phyloP scores from a whole-genome alignment of 2,797 vertebrate species.

The Eulemur rubriventer region DNA sequence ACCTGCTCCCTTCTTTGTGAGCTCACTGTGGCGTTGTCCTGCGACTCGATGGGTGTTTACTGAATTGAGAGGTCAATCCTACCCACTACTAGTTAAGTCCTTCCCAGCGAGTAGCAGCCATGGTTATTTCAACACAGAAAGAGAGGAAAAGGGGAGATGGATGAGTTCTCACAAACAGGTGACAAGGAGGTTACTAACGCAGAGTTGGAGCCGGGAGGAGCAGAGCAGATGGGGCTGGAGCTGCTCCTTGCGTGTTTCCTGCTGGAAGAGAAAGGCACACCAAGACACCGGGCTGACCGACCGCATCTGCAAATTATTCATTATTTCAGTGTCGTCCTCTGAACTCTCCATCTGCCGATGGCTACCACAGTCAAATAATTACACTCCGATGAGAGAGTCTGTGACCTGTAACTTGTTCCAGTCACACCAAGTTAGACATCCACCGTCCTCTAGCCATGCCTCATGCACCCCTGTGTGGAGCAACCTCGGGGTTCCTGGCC shows the following conservation, averaged over 20 bases:
- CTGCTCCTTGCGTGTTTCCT: not conserved
- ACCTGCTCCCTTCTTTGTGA: not conserved
- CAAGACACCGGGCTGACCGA: not conserved
- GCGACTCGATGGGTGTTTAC: not conserved
- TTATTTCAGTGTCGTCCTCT: not conserved
- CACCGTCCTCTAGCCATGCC: not conserved
- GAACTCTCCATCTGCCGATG: constrained; percentile 64
- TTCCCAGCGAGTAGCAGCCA: not conserved
- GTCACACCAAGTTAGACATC: not conserved
- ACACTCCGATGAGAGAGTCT: constrained; percentile 59
- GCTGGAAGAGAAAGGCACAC: not conserved
- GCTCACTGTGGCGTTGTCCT: not conserved
- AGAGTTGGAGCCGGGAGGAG: not conserved
- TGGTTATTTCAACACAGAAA: not conserved
- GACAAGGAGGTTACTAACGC: constrained; percentile 43
- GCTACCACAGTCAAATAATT: constrained; percentile 20
- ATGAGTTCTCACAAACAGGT: not conserved
- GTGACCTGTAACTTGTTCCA: constrained; percentile 10
- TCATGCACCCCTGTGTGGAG: not conserved
- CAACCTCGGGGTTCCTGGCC: rapidly evolving
- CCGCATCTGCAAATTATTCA: constrained; percentile 41
- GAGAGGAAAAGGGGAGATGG: not conserved
- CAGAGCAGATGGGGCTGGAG: constrained; percentile 1
- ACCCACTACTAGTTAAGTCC: not conserved
- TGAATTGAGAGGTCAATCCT: not conserved